A percentile compares a stretch with the other conserved stretches of the same genome.
Conservation (phyloP, 2,888 invertebrate genomes). For the Ormyrus nitidulus region DNA sequence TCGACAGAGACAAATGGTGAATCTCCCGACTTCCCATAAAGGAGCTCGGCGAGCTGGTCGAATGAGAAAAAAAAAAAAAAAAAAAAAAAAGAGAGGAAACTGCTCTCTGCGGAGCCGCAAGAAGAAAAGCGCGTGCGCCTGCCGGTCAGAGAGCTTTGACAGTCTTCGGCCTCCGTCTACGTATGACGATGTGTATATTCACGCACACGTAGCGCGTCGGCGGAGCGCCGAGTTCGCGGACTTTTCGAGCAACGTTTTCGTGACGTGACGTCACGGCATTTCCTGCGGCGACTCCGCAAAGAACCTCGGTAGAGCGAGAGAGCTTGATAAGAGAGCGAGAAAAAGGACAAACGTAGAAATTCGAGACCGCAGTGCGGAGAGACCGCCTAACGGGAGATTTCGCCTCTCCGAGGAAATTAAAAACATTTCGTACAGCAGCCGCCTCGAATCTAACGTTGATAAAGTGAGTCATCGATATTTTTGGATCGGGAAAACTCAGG, state of each 20-base stretch:
- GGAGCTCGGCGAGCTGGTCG: not conserved
- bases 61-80: no score
- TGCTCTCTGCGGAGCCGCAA: not conserved
- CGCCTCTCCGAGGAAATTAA: conserved; percentile 1
- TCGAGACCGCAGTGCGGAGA: conserved; percentile 28
- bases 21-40: not conserved
- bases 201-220: not conserved
- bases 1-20: not conserved
- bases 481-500: conserved; percentile 3
- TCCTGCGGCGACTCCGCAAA: conserved; percentile 38
- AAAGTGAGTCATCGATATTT: conserved; percentile 33
- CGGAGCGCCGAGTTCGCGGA: not conserved
- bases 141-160: conserved; percentile 7
- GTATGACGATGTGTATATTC: not conserved
- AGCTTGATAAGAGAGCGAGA: not conserved
- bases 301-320: conserved; percentile 14
- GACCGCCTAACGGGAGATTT: not conserved
- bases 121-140: conserved; percentile 25
- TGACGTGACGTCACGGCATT: conserved; percentile 58
- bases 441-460: conserved; percentile 7
- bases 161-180: conserved; percentile 3
- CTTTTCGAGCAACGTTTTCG: conserved; percentile 48
- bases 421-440: conserved; percentile 21
- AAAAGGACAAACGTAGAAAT: conserved; percentile 18
- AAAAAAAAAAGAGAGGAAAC: conserved; percentile 19